These are phyloP conservation scores for Poecilus cupreus DNA, from an alignment of 2,888 invertebrate genomes.

Conservation along the genomic window DNA sequence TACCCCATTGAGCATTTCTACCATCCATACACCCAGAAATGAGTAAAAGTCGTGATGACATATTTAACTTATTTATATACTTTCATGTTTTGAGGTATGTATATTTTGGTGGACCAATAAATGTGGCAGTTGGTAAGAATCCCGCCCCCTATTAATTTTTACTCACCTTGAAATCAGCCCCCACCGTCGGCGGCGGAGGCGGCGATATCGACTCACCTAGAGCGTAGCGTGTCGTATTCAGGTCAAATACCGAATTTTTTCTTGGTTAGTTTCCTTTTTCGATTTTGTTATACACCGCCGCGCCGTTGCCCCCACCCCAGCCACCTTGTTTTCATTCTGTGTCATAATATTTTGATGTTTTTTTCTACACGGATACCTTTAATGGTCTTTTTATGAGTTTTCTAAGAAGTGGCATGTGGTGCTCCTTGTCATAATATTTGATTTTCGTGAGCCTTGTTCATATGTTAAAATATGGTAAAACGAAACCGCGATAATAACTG, in stretches of 20 bases:
- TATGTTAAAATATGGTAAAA: background rate
- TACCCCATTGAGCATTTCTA: no score
- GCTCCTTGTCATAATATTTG: background rate
- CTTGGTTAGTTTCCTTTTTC: background rate
- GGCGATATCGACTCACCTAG: background rate
- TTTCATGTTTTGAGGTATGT: no score
- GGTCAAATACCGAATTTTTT: slow-evolving; percentile 7
- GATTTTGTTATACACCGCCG: slow-evolving; percentile 13
- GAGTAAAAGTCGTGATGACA: no score
- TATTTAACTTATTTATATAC: no score
- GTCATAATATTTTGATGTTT: background rate
- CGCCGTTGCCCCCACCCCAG: no score
- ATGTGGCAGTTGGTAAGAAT: no score
- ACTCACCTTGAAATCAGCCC: no score
- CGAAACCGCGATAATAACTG: no score
- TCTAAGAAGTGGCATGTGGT: background rate
- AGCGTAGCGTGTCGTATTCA: background rate
- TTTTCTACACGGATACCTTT: background rate
- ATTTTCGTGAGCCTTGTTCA: background rate
- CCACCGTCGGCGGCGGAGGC: background rate
- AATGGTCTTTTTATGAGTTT: background rate
- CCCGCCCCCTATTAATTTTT: no score
- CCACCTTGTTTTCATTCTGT: background rate
- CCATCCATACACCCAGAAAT: no score
- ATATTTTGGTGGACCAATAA: no score